Conservation (phyloP, 2,113 vertebrate species). For the Apaloderma vittatum region DNA sequence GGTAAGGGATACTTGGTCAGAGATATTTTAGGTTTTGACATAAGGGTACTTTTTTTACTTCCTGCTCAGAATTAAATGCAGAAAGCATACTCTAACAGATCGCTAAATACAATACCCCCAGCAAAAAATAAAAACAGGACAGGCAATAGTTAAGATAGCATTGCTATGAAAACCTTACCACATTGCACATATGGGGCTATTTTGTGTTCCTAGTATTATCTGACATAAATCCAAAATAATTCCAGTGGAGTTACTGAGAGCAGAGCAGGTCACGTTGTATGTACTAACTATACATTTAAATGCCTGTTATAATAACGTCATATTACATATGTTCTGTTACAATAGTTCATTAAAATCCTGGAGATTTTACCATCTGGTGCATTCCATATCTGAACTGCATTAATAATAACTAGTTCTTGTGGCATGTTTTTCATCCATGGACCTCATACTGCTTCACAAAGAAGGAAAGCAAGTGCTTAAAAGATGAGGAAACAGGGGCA, state of each 20-base stretch:
- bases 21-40: neutral
- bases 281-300: constrained; percentile 75
- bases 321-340: constrained; percentile 76
- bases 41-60: neutral
- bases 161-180: constrained; percentile 52
- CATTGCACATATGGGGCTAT: constrained; percentile 70
- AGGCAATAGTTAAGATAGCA: constrained; percentile 68
- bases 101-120: neutral
- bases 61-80: neutral
- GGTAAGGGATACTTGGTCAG: neutral
- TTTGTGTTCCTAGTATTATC: constrained; percentile 70
- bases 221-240: constrained; percentile 75
- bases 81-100: neutral
- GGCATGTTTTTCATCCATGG: constrained; percentile 40
- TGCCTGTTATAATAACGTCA: constrained; percentile 71
- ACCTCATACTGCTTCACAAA: constrained; percentile 56
- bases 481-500: neutral
- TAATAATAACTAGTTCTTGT: constrained; percentile 66
- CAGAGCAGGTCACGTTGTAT: constrained; percentile 60
- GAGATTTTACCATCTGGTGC: constrained; percentile 73
- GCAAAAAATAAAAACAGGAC: constrained; percentile 26
- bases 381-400: constrained; percentile 64
- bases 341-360: constrained; percentile 74
- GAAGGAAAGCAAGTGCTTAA: constrained; percentile 5
- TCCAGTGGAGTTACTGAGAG: constrained; percentile 68